Conservation (phyloP, 2,797 vertebrate genomes). For the Pagetopsis macropterus region DNA sequence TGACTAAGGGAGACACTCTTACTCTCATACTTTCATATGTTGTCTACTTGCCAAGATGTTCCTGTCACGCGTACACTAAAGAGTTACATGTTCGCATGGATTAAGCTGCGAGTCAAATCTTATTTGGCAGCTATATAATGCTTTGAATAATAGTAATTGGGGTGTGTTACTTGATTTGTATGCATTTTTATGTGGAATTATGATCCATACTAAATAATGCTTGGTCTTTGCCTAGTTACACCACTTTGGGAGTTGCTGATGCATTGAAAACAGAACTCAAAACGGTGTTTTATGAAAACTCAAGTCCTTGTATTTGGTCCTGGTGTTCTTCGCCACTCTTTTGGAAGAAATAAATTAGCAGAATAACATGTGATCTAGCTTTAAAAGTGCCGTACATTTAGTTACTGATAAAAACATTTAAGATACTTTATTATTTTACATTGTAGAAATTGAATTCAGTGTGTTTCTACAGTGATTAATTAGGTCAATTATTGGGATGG, state of each 20-base stretch:
- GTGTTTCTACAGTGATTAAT: no score
- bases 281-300: no score
- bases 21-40: neutral
- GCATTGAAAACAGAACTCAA: no score
- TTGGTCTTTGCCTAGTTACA: neutral
- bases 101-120: neutral
- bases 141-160: neutral
- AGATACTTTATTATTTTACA: no score
- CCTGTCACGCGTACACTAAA: neutral
- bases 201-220: neutral
- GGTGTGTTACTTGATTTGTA: neutral
- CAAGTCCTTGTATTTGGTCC: no score
- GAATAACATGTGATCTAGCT: no score
- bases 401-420: no score
- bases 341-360: no score
- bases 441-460: no score
- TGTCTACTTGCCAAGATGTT: neutral
- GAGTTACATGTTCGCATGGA: neutral
- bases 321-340: no score
- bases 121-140: neutral
- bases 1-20: neutral
- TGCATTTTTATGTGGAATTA: neutral
- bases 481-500: no score
- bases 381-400: no score
- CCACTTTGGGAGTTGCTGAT: neutral